Base-by-base conservation (phyloP, 2,888 invertebrate species). In the Sarcophaga caerulescens region DNA sequence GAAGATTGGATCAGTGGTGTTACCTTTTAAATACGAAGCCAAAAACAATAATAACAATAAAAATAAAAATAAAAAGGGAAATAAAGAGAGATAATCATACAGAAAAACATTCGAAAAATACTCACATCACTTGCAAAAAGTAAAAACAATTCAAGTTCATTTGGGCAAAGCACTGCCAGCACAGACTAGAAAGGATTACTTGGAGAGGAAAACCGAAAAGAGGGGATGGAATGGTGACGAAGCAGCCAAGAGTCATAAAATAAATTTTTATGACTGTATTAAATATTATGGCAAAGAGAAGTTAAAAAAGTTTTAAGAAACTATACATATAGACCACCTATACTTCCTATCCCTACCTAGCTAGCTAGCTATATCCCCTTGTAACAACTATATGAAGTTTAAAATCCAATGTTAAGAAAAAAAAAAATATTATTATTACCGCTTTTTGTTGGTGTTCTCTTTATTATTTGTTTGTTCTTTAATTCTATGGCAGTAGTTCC, bases 211-310 rank as follows among this genome's bases (percentile, higher is more conserved):
- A 52, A 52, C 12, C 1, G 17, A 17, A 52, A 17, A 52, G 52
- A 21, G 11, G 25, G 47, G 59, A 57, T 35, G 47, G 47, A 47
- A 57, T 35, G 47, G 12, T 45, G 47, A 21, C 21, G 6, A 35
- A 71, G 19, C 63, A 25, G 19, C 23, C 21, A 81, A 69, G 52
- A 35, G 69, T 78, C 57, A 74, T 70, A 12, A 35, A 65, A 78
- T 81, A 75, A 81, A 78, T 60, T 81, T 85, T 85, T 81, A 85
- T 81, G 69, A 3, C 63, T 80, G 80, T 62, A 52, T 52, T 52
- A 14, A 14, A 52, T 14, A 52, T 52, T 14, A 52, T 52, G 52
- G 52, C 52, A 52, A 52, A 17, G 5, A 52, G 17, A 52, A 52
- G 52, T 52, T 47, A 52, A 4, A 14, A 25, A 0, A 47, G 21